phyloP scores from a whole-genome alignment of 2,113 vertebrate species.

The Naja naja region DNA sequence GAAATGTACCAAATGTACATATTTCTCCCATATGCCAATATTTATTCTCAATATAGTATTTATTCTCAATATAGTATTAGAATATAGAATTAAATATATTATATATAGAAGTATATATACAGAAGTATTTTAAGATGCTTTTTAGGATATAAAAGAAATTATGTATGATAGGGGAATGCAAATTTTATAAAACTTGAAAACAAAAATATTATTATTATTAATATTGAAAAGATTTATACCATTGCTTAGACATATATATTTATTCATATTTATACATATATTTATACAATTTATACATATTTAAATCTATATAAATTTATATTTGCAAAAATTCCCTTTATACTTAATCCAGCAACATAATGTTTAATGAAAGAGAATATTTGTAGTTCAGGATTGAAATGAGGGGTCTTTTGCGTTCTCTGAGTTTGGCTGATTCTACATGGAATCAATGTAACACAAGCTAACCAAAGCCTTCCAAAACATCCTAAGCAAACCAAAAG shows the following conservation, averaged over 20 bases:
- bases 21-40: not conserved
- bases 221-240: not conserved
- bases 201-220: not conserved
- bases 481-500: not conserved
- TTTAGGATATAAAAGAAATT: not conserved
- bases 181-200: not conserved
- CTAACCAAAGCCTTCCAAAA: not conserved
- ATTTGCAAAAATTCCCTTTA: not conserved
- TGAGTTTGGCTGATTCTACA: not conserved
- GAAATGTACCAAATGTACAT: not conserved
- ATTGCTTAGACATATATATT: not conserved
- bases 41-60: not conserved
- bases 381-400: not conserved
- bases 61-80: not conserved
- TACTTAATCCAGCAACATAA: not conserved
- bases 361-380: not conserved
- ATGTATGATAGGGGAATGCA: not conserved
- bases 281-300: not conserved
- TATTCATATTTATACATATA: too few species aligned
- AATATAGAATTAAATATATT: not conserved
- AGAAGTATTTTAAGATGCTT: not conserved
- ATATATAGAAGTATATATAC: not conserved
- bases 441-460: not conserved
- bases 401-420: not conserved
- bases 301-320: not conserved